A percentile compares a stretch with the other conserved stretches of the same genome.
phyloP scores from a whole-genome alignment of 2,797 vertebrate species.

The Sparidentex hasta region DNA sequence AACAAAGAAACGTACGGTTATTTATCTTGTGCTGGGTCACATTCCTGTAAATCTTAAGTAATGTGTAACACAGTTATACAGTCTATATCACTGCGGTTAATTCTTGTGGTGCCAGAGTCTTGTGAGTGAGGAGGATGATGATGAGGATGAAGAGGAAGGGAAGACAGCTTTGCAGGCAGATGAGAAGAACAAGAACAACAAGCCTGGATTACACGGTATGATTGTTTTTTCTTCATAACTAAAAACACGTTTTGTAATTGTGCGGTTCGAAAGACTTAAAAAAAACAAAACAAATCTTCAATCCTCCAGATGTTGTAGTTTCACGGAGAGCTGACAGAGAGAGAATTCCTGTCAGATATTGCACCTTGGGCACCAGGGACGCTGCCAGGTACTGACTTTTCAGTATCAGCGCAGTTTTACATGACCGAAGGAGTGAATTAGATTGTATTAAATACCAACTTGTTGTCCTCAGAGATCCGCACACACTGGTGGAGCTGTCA shows the following conservation, averaged over 20 bases:
- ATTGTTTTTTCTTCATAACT: background rate
- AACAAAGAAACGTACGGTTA: too few species aligned
- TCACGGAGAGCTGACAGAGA: constrained; percentile 84
- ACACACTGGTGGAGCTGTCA: constrained; percentile 94
- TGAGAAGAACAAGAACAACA: constrained; percentile 83
- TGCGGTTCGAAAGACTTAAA: background rate
- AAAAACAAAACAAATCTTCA: background rate
- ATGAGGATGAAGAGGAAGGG: constrained; percentile 90
- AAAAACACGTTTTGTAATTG: background rate
- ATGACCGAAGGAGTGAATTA: background rate
- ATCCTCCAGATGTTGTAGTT: constrained; percentile 79
- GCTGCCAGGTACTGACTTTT: constrained; percentile 89
- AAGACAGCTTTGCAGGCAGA: constrained; percentile 78
- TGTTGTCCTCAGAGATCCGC: constrained; percentile 88
- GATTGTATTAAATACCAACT: background rate
- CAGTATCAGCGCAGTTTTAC: background rate
- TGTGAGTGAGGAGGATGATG: constrained; percentile 95
- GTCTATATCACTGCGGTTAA: background rate
- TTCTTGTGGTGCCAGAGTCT: constrained; percentile 83
- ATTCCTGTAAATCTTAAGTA: background rate
- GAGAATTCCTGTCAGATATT: constrained; percentile 91
- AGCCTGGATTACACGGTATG: constrained; percentile 85
- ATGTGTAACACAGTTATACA: background rate
- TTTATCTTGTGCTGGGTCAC: background rate
- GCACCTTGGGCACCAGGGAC: constrained; percentile 92